Evolutionary conservation across 2,888 invertebrate genomes (phyloP).

Genomic region (Chymomyza procnemis): DNA sequence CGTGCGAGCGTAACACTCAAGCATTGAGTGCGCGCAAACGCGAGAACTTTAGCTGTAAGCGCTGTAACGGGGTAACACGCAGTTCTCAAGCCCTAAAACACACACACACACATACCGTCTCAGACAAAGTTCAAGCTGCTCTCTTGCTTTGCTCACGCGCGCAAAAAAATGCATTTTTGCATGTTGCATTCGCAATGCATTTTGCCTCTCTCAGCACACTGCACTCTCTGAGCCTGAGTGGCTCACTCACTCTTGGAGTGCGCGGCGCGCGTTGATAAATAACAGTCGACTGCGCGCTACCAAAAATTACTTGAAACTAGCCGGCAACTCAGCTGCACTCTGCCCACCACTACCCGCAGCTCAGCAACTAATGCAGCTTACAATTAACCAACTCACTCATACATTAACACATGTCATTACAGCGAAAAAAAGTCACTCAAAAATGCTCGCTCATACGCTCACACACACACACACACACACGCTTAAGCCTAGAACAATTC

Average conservation of each 20-base stretch:
- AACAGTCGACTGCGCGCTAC: slow-evolving; percentile 66
- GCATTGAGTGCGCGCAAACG: slow-evolving; percentile 62
- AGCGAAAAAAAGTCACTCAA: slow-evolving; percentile 56
- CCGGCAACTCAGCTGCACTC: slow-evolving; percentile 45
- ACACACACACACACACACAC: slow-evolving; percentile 20
- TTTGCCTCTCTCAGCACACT: slow-evolving; percentile 32
- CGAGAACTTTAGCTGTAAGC: slow-evolving; percentile 64
- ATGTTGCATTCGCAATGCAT: slow-evolving; percentile 43
- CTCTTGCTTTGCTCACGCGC: slow-evolving; percentile 4
- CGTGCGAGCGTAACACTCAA: slow-evolving; percentile 7
- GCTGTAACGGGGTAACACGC: slow-evolving; percentile 50
- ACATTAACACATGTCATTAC: slow-evolving; percentile 12
- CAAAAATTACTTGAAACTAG: slow-evolving; percentile 38
- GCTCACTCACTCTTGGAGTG: neutral
- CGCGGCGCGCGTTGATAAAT: slow-evolving; percentile 70
- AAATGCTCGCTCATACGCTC: no score
- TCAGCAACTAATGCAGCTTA: slow-evolving; percentile 51
- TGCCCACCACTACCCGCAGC: neutral
- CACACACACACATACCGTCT: slow-evolving; percentile 17
- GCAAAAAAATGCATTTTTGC: slow-evolving; percentile 34
- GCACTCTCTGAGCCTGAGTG: slow-evolving; percentile 22
- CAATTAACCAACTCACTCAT: slow-evolving; percentile 39
- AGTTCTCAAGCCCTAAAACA: slow-evolving; percentile 30
- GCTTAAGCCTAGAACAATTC: slow-evolving; percentile 53
- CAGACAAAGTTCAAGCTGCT: slow-evolving; percentile 8